Percentiles rank a stretch among this genome's conserved stretches.
Conservation (phyloP, 1,140 invertebrate genomes). For the Drosophila athabasca region DNA sequence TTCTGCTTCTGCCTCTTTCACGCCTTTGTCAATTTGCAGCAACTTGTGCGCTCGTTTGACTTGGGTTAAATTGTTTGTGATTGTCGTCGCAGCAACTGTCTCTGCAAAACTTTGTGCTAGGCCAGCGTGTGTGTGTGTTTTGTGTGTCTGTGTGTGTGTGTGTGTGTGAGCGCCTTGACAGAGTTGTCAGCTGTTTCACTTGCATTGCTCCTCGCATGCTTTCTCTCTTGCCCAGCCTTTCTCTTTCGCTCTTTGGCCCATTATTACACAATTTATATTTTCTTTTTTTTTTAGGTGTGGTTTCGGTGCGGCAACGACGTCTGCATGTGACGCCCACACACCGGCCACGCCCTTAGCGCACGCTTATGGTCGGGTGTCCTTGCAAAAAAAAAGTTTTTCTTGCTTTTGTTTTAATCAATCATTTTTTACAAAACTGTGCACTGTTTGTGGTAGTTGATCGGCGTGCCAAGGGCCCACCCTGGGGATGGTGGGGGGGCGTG, state of each 20-base stretch:
- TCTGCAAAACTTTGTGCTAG: conserved; percentile 20
- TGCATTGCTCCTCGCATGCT: conserved; percentile 56
- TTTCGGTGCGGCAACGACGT: conserved; percentile 66
- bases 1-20: conserved; percentile 44
- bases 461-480: neutral
- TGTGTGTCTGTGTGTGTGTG: conserved; percentile 15
- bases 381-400: neutral
- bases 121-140: conserved; percentile 21
- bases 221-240: conserved; percentile 20
- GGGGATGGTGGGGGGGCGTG: conserved; percentile 1
- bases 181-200: conserved; percentile 79
- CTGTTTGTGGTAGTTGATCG: conserved; percentile 12
- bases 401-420: conserved; percentile 74
- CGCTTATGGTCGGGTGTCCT: conserved; percentile 30
- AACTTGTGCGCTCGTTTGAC: conserved; percentile 82
- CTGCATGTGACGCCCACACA: conserved; percentile 48
- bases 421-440: conserved; percentile 61
- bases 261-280: conserved; percentile 79
- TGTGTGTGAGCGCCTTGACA: conserved; percentile 52
- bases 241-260: conserved; percentile 39
- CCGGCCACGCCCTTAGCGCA: conserved; percentile 59
- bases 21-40: conserved; percentile 81
- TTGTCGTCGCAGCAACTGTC: conserved; percentile 70
- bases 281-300: conserved; percentile 77
- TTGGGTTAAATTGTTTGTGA: conserved; percentile 82